Conservation (phyloP, 30 jellyfish, hydroid and myxozoan genomes). For the Pelagia noctiluca region DNA sequence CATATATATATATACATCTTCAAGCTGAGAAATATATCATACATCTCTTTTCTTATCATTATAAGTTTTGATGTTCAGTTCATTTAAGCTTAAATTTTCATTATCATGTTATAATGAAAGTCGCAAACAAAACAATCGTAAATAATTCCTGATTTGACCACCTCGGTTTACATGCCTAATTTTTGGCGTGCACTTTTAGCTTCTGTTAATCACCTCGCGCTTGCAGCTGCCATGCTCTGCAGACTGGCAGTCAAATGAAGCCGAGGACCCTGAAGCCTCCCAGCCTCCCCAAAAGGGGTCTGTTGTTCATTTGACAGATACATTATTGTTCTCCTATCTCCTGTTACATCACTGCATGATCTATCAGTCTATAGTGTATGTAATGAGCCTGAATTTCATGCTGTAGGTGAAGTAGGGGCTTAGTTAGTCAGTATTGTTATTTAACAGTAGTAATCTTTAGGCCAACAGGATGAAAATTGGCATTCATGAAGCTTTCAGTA, state of each 20-base stretch:
- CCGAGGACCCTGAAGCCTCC: too few relatives aligned
- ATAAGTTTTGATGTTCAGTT: background rate
- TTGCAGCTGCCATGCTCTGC: constrained; percentile 7
- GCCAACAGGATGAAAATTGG: background rate
- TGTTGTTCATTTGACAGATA: background rate
- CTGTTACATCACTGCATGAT: background rate
- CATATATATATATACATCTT: background rate
- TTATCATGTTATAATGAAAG: background rate
- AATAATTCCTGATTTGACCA: background rate
- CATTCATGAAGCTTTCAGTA: background rate
- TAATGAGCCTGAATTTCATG: background rate
- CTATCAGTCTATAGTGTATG: constrained; percentile 1
- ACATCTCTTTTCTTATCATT: background rate
- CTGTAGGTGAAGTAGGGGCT: background rate
- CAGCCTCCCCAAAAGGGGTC: background rate
- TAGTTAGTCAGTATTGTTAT: background rate
- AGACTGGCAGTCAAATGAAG: too few relatives aligned
- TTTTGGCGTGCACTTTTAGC: constrained; percentile 2
- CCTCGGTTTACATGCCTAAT: background rate
- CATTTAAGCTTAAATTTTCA: background rate
- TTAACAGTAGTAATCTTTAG: background rate
- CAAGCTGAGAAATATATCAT: background rate
- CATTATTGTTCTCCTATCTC: background rate
- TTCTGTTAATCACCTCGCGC: constrained; percentile 1
- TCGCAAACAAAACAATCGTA: constrained; percentile 3